Evolutionary conservation across 2,888 invertebrate genomes (phyloP), one percentile per base, ranked within the genome.

Genomic region (Cheilosia grossa): DNA sequence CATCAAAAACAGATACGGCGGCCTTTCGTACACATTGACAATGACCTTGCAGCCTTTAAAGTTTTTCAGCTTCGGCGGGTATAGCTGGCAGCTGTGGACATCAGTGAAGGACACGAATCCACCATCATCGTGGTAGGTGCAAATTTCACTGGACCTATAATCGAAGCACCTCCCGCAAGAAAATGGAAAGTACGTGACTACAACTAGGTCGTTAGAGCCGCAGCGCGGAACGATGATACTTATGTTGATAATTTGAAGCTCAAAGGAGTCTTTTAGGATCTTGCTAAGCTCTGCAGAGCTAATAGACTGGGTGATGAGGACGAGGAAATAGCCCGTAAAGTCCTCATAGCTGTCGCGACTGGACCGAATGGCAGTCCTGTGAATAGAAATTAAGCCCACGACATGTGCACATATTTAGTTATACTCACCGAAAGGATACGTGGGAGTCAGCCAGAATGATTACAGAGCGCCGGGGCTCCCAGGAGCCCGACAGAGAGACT

Each of bases 121-220:
- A 7, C n/a, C 44, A 1, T 33, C 44, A 1, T 33, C n/a, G 4
- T 2, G 3, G 9, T 56, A 21, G 19, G 37, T 5, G 33, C 69
- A 69, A 6, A 56, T 19, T 30, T 27, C 27, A 1, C 2, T 5
- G 7, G 69, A 56, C 5, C 44, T 30, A 30, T 30, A 24, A 7
- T 56, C 9, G 33, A 56, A 56, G 21, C 54, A 69, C 4, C 27
- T 9, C 15, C 9, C 2, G 4, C 4, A 0, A n/a, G n/a, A 17
- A 24, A 56, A 69, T 19, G 69, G 69, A 27, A 21, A 56, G 44
- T 56, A 69, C 6, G 69, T 69, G 21, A 56, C n/a, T 15, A 33
- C 37, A 37, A 37, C 4, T 37, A 7, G 13, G 3, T n/a, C 10
- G 3, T 13, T 56, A 9, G 19, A 47, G 7, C 19, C 13, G 4